phyloP scores from a whole-genome alignment of 2,888 invertebrate genomes.

The Onthophagus sagittarius region DNA sequence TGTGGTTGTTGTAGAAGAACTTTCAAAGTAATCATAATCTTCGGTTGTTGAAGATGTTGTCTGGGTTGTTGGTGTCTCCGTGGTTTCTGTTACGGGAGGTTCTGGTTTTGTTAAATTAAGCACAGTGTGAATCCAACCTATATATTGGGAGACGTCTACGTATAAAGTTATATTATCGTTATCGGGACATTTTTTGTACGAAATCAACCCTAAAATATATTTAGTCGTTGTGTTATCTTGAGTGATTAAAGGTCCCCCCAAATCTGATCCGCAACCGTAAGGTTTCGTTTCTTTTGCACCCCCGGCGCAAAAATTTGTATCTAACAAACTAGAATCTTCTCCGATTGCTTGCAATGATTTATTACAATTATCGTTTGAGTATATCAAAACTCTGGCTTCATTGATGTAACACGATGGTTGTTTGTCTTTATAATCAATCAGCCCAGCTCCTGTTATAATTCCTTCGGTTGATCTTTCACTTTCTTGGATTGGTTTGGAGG shows the following conservation, averaged over 20 bases:
- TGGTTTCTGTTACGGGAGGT: background rate
- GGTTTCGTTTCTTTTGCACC: background rate
- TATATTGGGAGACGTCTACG: constrained; percentile 56
- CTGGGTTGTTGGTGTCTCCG: background rate
- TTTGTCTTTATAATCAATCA: constrained; percentile 35
- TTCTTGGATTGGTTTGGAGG: background rate
- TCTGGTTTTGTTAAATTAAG: constrained; percentile 15
- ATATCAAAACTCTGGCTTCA: constrained; percentile 43
- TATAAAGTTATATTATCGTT: constrained; percentile 56
- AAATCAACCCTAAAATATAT: constrained; percentile 54
- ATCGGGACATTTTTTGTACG: constrained; percentile 65
- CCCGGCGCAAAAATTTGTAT: constrained; percentile 54
- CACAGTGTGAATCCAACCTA: constrained; percentile 52
- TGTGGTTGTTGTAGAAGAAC: background rate
- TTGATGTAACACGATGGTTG: constrained; percentile 42
- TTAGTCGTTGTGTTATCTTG: background rate
- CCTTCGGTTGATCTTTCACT: constrained; percentile 38
- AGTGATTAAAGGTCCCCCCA: background rate
- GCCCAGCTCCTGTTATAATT: constrained; percentile 42
- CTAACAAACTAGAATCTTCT: constrained; percentile 34
- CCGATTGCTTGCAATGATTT: constrained; percentile 39
- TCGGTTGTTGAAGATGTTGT: background rate
- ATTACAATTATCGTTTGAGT: constrained; percentile 38
- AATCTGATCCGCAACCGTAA: constrained; percentile 4
- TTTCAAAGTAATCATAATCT: constrained; percentile 2